Percentiles rank a stretch among this genome's conserved stretches.
Conservation (phyloP, 2,888 invertebrate genomes). For the Aproaerema taeniolella region DNA sequence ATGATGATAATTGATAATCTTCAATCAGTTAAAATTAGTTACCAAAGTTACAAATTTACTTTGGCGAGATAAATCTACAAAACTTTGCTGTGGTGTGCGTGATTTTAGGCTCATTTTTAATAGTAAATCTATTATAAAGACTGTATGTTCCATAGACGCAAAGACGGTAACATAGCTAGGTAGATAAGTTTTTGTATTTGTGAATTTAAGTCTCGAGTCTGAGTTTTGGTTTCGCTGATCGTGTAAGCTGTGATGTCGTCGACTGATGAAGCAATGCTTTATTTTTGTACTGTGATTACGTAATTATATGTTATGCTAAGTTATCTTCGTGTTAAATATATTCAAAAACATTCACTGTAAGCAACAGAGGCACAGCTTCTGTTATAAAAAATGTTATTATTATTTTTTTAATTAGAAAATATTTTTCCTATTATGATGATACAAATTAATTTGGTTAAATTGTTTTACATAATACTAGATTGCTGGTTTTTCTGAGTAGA, state of each 20-base stretch:
- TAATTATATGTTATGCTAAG: slow-evolving; percentile 57
- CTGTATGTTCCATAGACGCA: slow-evolving; percentile 29
- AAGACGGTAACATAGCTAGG: slow-evolving; percentile 28
- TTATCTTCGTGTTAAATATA: slow-evolving; percentile 51
- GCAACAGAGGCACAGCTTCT: slow-evolving; percentile 52
- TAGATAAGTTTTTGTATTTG: slow-evolving; percentile 28
- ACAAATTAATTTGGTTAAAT: slow-evolving; percentile 33
- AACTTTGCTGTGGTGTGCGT: too few species aligned
- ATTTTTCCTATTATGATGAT: slow-evolving; percentile 38
- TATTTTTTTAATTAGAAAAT: slow-evolving; percentile 29
- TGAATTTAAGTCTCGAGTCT: slow-evolving; percentile 35
- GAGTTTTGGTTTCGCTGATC: slow-evolving; percentile 54
- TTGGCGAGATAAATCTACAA: too few species aligned
- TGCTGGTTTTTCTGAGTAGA: slow-evolving; percentile 38
- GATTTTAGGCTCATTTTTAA: background rate
- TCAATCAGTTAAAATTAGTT: slow-evolving; percentile 4
- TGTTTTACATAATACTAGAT: slow-evolving; percentile 29
- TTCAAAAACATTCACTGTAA: slow-evolving; percentile 32
- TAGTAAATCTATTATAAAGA: slow-evolving; percentile 17
- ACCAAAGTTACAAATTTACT: too few species aligned
- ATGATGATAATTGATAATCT: too few species aligned
- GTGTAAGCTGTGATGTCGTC: slow-evolving; percentile 69
- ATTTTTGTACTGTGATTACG: slow-evolving; percentile 74
- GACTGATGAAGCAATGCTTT: slow-evolving; percentile 71
- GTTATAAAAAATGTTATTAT: slow-evolving; percentile 18